These are phyloP conservation scores for Erythrolamprus reginae DNA, from an alignment of 2,113 vertebrate genomes.

Conservation along the genomic window DNA sequence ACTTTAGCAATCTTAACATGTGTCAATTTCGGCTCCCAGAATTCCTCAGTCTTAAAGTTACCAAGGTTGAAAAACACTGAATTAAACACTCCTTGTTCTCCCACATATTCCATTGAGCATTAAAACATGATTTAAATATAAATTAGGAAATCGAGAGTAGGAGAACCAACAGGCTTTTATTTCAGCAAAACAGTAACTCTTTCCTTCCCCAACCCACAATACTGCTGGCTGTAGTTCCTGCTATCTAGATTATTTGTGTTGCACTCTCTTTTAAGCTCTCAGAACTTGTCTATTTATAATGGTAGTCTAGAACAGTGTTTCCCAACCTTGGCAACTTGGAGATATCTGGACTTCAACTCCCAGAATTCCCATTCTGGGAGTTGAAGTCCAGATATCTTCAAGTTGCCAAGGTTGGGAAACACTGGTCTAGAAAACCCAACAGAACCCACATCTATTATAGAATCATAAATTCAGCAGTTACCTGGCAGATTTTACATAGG, in stretches of 20 bases:
- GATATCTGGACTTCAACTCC: too few species aligned
- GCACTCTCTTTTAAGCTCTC: neutral
- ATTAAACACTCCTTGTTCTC: neutral
- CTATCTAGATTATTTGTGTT: neutral
- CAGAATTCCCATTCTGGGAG: too few species aligned
- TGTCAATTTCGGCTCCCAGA: neutral
- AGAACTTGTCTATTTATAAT: neutral
- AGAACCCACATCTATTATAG: neutral
- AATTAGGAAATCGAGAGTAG: neutral
- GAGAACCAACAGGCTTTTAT: neutral
- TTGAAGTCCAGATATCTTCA: too few species aligned
- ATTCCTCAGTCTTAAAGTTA: neutral
- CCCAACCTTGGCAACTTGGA: too few species aligned
- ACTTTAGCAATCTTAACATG: neutral
- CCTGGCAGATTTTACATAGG: neutral
- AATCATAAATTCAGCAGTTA: neutral
- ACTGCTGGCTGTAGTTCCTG: neutral
- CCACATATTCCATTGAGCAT: neutral
- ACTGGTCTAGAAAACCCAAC: neutral
- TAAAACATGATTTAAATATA: neutral
- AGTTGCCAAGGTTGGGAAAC: too few species aligned
- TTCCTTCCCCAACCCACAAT: neutral
- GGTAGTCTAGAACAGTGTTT: too few species aligned
- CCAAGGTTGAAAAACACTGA: neutral
- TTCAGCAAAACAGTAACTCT: neutral